Evolutionary conservation across 2,888 invertebrate species (phyloP).

Genomic region (Perizoma affinitatum): DNA sequence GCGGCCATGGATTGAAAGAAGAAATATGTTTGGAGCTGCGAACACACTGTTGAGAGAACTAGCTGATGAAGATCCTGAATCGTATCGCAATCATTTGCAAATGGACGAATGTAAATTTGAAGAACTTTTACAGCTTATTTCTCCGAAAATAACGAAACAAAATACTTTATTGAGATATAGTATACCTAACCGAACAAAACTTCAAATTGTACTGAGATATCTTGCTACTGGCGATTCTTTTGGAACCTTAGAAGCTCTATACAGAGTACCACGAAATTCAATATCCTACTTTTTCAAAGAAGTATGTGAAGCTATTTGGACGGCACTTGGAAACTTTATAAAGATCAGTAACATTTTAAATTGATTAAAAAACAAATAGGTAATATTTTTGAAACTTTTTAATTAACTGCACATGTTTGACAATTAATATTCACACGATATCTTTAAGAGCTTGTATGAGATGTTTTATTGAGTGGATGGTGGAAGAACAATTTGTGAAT

Average conservation of each 20-base stretch:
- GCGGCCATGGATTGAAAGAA: slow-evolving; percentile 34
- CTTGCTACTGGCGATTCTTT: slow-evolving; percentile 23
- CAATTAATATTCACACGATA: slow-evolving; percentile 1
- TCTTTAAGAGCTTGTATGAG: slow-evolving; percentile 8
- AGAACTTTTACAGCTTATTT: slow-evolving; percentile 30
- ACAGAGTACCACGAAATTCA: slow-evolving; percentile 26
- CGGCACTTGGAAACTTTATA: slow-evolving; percentile 25
- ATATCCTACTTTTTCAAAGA: slow-evolving; percentile 32
- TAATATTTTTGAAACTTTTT: slow-evolving; percentile 3
- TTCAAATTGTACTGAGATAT: slow-evolving; percentile 27
- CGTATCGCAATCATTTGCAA: slow-evolving; percentile 29
- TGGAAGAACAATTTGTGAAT: slow-evolving; percentile 3
- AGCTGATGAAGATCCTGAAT: slow-evolving; percentile 34
- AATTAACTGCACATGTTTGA: slow-evolving; percentile 2
- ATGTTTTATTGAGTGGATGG: slow-evolving; percentile 6
- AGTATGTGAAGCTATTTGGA: slow-evolving; percentile 30
- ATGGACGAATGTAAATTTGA: slow-evolving; percentile 31
- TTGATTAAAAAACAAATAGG: slow-evolving; percentile 1
- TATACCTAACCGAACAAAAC: slow-evolving; percentile 31
- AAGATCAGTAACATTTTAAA: slow-evolving; percentile 25
- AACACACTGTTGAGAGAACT: slow-evolving; percentile 28
- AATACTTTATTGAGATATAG: slow-evolving; percentile 27
- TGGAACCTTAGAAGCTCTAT: slow-evolving; percentile 2
- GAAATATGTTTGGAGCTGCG: slow-evolving; percentile 34
- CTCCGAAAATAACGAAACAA: slow-evolving; percentile 22